Conservation (phyloP, 2,113 vertebrate genomes). For the Erythrocebus patas region DNA sequence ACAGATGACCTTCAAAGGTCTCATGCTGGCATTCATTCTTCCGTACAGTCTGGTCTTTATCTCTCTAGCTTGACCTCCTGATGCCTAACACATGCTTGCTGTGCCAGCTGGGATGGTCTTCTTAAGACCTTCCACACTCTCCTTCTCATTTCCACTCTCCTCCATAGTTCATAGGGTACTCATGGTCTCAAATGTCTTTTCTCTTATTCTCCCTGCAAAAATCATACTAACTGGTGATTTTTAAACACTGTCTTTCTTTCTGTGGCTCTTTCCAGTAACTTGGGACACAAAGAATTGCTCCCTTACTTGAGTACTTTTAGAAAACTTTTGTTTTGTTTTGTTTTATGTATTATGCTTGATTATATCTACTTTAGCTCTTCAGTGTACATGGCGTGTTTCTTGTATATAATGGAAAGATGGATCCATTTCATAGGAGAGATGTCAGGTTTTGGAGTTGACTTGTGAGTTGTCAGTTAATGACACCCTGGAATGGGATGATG, state of each 20-base stretch:
- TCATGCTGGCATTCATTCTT: not conserved
- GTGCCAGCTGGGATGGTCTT: not conserved
- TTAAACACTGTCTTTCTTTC: not conserved
- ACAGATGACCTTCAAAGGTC: not conserved
- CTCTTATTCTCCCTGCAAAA: not conserved
- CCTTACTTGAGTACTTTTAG: not conserved
- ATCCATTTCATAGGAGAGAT: not conserved
- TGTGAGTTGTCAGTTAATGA: not conserved
- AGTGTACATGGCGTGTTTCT: not conserved
- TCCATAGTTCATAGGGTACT: not conserved
- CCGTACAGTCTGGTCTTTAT: not conserved
- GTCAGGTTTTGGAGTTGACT: not conserved
- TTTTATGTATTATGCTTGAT: not conserved
- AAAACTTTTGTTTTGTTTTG: not conserved
- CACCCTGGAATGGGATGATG: not conserved
- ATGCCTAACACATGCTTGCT: accelerated
- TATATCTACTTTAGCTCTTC: not conserved
- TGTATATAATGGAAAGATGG: not conserved
- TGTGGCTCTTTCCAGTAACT: not conserved
- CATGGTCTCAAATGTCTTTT: not conserved
- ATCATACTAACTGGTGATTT: not conserved
- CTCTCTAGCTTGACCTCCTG: not conserved
- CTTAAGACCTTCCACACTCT: not conserved
- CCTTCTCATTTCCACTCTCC: not conserved
- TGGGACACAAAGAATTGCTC: not conserved